A percentile compares a stretch with the other conserved stretches of the same genome.
Evolutionary conservation across 2,797 vertebrate species (phyloP).

Genomic region (Poecilia wingei): DNA sequence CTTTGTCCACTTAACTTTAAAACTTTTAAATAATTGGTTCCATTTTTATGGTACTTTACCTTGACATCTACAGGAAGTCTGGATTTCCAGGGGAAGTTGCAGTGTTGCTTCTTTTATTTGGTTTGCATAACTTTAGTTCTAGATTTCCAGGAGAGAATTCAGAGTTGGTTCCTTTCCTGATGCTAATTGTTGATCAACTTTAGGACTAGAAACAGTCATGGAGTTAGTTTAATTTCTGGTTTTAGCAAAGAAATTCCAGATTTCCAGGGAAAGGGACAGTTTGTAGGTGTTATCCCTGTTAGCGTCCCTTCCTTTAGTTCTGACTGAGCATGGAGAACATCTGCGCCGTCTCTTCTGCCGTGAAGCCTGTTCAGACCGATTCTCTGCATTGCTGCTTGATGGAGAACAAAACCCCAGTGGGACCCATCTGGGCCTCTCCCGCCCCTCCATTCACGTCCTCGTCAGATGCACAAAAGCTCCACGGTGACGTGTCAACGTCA

Average conservation of each 20-base stretch:
- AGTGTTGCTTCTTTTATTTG: not conserved
- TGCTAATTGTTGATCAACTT: not conserved
- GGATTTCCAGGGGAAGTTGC: not conserved
- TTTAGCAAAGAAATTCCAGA: not conserved
- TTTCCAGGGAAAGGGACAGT: not conserved
- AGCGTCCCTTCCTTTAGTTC: not conserved
- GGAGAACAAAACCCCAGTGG: slow-evolving; percentile 67
- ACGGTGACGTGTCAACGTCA: slow-evolving; percentile 67
- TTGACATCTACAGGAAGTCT: not conserved
- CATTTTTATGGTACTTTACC: not conserved
- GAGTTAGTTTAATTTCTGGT: not conserved
- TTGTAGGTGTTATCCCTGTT: not conserved
- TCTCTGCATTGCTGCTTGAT: slow-evolving; percentile 37
- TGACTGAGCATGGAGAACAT: slow-evolving; percentile 43
- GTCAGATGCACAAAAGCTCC: slow-evolving; percentile 71
- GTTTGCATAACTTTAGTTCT: not conserved
- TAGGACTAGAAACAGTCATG: not conserved
- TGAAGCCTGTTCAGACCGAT: slow-evolving; percentile 14
- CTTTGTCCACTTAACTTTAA: not conserved
- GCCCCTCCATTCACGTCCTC: slow-evolving; percentile 60
- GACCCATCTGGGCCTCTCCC: slow-evolving; percentile 48
- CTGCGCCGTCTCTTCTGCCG: slow-evolving; percentile 36
- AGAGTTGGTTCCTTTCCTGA: not conserved
- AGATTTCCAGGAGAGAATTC: not conserved
- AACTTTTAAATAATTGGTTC: not conserved